phyloP scores from a whole-genome alignment of 2,113 vertebrate genomes.

The Eurypyga helias region DNA sequence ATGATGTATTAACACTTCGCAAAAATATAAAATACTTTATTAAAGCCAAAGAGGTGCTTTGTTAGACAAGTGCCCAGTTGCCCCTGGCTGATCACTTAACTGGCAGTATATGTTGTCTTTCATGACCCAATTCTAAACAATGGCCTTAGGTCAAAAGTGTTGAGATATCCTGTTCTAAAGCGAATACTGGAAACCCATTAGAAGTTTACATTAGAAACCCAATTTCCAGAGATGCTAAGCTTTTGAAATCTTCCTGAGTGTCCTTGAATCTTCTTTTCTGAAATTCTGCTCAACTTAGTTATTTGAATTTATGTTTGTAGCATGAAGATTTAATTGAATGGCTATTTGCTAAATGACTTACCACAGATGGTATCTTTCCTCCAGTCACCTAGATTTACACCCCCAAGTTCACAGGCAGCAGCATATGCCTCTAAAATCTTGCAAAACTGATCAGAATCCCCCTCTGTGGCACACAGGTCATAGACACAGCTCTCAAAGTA shows the following conservation, averaged over 20 bases:
- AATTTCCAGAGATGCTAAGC: neutral
- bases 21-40: neutral
- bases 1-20: neutral
- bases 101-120: neutral
- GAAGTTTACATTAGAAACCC: neutral
- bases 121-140: neutral
- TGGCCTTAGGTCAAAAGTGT: neutral
- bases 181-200: neutral
- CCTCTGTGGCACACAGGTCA: slow-evolving; percentile 73
- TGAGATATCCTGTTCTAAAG: neutral
- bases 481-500: slow-evolving; percentile 80
- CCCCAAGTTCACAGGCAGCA: slow-evolving; percentile 75
- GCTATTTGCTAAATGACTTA: slow-evolving; percentile 64
- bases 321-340: neutral
- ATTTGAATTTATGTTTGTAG: neutral
- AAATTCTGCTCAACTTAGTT: neutral
- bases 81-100: neutral
- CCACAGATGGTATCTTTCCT: slow-evolving; percentile 79
- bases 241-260: neutral
- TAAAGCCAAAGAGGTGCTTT: neutral
- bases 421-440: slow-evolving; percentile 71
- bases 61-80: neutral
- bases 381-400: slow-evolving; percentile 74
- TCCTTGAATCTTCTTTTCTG: neutral
- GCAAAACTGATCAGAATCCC: slow-evolving; percentile 73